Base-by-base conservation (phyloP, 1,140 invertebrate genomes). In the Thaumetopoea pityocampa region DNA sequence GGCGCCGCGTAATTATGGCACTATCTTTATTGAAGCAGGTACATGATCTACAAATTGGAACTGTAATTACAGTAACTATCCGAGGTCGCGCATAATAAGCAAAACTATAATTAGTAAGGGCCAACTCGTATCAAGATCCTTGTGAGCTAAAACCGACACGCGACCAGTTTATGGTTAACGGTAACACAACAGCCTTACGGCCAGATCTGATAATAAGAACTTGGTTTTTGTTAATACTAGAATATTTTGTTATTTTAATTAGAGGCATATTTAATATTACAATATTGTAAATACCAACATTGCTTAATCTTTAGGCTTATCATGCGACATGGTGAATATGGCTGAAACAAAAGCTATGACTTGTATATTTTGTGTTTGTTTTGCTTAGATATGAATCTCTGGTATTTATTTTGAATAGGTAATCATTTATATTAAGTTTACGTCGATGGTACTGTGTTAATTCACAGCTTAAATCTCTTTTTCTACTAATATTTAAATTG, bases 81-180 rank as follows among this genome's bases (percentile, higher is more conserved):
- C 40, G 51, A 54, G 49, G 50, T 54, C 36, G 42, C 43, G 30
- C 32, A 57, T 60, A 65, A 54, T 57, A 53, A 60, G 46, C 47
- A 45, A 64, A 67, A 67, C 59, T 70, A 68, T 74, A 78, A 78
- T 78, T 72, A 76, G 60, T 67, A 34, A 54, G 55, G 61, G 60
- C 46, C 42, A 22, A 20, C 42, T 33, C 50, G 37, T 78, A 78
- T 77, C 77, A 72, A 70, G 73, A 81, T 78, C 54, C 49, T 46
- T 41, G 32, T 32, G 45, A 57, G 56, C 45, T 45, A 44, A 55
- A 54, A 49, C 37, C 51, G 30, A 51, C 76, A 80, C 71, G 73
- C 76, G 46, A 79, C 20, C 45, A 44, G 42, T 54, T 62, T 67
- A 59, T n/a, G n/a, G n/a, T n/a, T n/a, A 65, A 34, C 46, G 38